Conservation (phyloP, 2,113 vertebrate species). For the Amphiprion percula region DNA sequence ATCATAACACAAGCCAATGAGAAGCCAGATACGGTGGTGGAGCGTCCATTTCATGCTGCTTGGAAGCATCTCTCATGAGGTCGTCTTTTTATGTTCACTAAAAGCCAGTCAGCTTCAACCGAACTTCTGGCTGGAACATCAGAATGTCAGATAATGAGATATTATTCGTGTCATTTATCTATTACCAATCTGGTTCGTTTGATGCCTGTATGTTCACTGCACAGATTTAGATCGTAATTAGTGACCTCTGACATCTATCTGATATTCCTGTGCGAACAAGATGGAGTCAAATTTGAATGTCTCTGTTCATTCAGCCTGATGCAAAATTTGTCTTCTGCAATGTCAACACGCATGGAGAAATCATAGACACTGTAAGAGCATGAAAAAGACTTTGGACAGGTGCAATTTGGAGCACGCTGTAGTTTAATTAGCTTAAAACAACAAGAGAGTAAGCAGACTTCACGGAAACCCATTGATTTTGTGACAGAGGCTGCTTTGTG, state of each 20-base stretch:
- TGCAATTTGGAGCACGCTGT: not conserved
- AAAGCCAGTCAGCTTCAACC: slow-evolving; percentile 46
- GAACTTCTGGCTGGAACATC: slow-evolving; percentile 27
- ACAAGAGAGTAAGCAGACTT: slow-evolving; percentile 48
- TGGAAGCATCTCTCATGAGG: slow-evolving; percentile 41
- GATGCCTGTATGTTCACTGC: not conserved
- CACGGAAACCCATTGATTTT: slow-evolving; percentile 71
- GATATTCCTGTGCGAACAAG: not conserved
- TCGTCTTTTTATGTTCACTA: slow-evolving; percentile 16
- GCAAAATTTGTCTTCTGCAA: not conserved
- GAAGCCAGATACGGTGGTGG: slow-evolving; percentile 6
- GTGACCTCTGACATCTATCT: not conserved
- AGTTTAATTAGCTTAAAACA: slow-evolving; percentile 70
- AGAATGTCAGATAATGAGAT: slow-evolving; percentile 40
- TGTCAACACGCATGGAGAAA: not conserved
- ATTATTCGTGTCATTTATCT: slow-evolving; percentile 35
- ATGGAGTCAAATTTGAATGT: not conserved
- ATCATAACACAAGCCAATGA: slow-evolving; percentile 54
- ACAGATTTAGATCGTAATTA: not conserved
- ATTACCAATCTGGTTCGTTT: not conserved
- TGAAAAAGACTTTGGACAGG: slow-evolving; percentile 14
- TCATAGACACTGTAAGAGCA: not conserved
- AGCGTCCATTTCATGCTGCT: slow-evolving; percentile 34
- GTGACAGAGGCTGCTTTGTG: slow-evolving; percentile 62
- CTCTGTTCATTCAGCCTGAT: not conserved